Base-by-base conservation (phyloP, 2,888 invertebrate genomes). In the Pycnomerus fuliginosus region DNA sequence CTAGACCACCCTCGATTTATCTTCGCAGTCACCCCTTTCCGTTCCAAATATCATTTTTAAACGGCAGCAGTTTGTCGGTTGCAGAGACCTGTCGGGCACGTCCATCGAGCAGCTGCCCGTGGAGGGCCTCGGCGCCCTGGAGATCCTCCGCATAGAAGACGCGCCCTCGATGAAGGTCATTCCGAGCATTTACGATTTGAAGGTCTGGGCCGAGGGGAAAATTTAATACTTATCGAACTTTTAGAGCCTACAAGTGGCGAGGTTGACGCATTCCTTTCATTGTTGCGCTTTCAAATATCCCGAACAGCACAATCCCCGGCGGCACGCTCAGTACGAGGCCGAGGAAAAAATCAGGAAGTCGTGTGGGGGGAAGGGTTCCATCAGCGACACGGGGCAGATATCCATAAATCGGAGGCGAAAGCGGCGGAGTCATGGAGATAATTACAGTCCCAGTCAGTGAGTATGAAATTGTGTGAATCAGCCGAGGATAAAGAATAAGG, bases 241-340 rank as follows among this genome's bases (percentile, higher is more conserved):
- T 2, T 68, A 88, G 87, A 78, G 79, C 64, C 71, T 89, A 48
- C 78, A 82, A 65, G 77, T 76, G 60, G 88, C 88, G 0, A 77
- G 77, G 63, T 73, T 93, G 45, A 91, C 90, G 1, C 91, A 91
- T 68, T 85, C 89, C 33, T 90, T 91, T 70, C 92, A 93, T 64
- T 93, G 93, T 73, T 93, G 93, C 69, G 92, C 92, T 3, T 92
- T 92, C 71, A 80, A 83, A 61, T 88, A 83, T 67, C 91, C 91
- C 0, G 84, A 85, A 52, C 79, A 85, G 5, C 91, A 92, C 65
- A 80, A 90, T 70, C 90, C 89, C 0, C 73, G 74, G 11, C 73
- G 81, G 8, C 85, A 86, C 65, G 82, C 80, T 10, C 71, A 80
- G 38, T 79, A 80, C 58, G n/a, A n/a, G n/a, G n/a, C n/a, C n/a